Evolutionary conservation across 1,140 invertebrate genomes (phyloP), one percentile per base, ranked within the genome.

Genomic region (Mylabris phalerata): DNA sequence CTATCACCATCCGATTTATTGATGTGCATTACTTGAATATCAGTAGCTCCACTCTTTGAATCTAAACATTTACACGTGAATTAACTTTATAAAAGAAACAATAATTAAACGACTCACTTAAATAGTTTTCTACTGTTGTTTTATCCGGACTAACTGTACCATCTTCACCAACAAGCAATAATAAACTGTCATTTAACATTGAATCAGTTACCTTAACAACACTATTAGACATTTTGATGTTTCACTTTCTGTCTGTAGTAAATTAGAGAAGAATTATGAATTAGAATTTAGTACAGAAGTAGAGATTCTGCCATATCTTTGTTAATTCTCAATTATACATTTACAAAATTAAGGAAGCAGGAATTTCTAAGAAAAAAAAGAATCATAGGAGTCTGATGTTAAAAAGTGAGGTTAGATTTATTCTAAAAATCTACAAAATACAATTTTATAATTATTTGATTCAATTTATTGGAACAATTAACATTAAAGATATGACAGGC

Each of bases 201-300:
- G 62, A 59, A 60, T 69, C 71, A 27, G 70, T 71, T 66, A 73
- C 65, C 64, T 70, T 70, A 64, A 73, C 70, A 63, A 68, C 61
- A 55, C 70, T 73, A 59, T 69, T 66, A 3, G 72, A 67, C 69
- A 72, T 73, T 54, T 50, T 68, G 40, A 19, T 38, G 10, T 32
- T 32, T 32, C 32, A 7, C 32, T 32, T 32, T 32, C 7, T 32
- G 4, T 32, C 32, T 32, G 7, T 7, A 7, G 32, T 7, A 32
- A 19, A 32, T 32, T 32, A 32, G 32, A 32, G 32, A 32, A 32
- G 4, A 32, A 32, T 5, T 5, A 7, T 6, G 41, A 42, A 42
- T n/a, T n/a, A n/a, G 41, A 42, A 42, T n/a, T 42, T n/a, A 11
- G 9, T 42, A 42, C 11, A 42, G 9, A 42, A 42, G 1, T 42